These are phyloP conservation scores for Catajapyx aquilonaris DNA, from an alignment of 1,140 invertebrate species.

Conservation along the genomic window DNA sequence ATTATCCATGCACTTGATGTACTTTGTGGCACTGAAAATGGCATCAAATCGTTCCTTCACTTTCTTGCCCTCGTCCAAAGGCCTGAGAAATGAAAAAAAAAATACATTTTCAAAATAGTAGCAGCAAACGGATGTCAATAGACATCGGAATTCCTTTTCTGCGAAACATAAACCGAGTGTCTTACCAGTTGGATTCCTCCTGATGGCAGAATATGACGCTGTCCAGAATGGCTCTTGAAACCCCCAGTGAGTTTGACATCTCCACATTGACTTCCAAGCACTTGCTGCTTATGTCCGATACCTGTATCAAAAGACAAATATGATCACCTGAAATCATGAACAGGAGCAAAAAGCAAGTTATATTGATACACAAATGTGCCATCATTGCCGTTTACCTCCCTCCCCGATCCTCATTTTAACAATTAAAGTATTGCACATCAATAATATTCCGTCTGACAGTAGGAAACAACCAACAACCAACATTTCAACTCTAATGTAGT, in stretches of 20 bases:
- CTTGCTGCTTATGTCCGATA: conserved; percentile 31
- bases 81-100: conserved; percentile 29
- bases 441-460: no score
- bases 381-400: background rate
- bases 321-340: background rate
- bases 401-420: background rate
- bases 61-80: conserved; percentile 78
- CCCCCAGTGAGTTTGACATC: conserved; percentile 44
- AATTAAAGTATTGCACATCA: background rate
- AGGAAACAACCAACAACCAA: no score
- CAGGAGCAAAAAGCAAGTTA: conserved; percentile 2
- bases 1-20: conserved; percentile 75
- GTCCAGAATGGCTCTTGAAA: conserved; percentile 84
- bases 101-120: conserved; percentile 3
- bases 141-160: conserved; percentile 1
- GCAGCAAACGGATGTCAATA: conserved; percentile 4
- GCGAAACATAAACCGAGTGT: background rate
- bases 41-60: conserved; percentile 94
- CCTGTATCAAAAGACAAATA: conserved; percentile 7
- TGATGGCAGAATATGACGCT: conserved; percentile 98
- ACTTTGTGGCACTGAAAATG: conserved; percentile 86
- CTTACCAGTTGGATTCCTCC: conserved; percentile 80
- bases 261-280: conserved; percentile 49
- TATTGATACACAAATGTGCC: background rate
- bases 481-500: no score